Conservation (phyloP, 2,888 invertebrate genomes). For the Agrochola litura region DNA sequence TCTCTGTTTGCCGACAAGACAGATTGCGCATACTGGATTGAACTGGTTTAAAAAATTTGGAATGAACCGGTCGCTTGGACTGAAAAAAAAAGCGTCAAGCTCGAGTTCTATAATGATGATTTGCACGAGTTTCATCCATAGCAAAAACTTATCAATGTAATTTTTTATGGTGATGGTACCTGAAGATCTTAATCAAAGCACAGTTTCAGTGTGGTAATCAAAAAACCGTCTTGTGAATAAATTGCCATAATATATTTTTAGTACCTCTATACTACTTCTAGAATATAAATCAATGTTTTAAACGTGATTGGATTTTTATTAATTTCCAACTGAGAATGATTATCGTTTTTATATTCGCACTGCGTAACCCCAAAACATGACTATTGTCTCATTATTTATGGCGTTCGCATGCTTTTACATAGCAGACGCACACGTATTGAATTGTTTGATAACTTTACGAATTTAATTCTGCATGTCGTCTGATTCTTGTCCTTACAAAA, state of each 20-base stretch:
- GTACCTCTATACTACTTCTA: background rate
- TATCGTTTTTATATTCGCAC: slow-evolving; percentile 44
- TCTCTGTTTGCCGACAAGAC: slow-evolving; percentile 55
- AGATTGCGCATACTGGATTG: slow-evolving; percentile 65
- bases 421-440: background rate
- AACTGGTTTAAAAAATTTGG: slow-evolving; percentile 64
- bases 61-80: slow-evolving; percentile 55
- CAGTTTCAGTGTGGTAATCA: background rate
- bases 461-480: slow-evolving; percentile 18
- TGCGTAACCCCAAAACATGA: slow-evolving; percentile 47
- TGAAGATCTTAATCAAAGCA: slow-evolving; percentile 2
- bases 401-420: slow-evolving; percentile 36
- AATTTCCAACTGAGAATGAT: slow-evolving; percentile 3
- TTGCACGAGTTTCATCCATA: slow-evolving; percentile 3
- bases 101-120: slow-evolving; percentile 13
- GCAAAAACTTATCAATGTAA: background rate
- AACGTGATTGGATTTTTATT: slow-evolving; percentile 46
- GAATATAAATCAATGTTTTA: slow-evolving; percentile 36
- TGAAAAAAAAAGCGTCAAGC: slow-evolving; percentile 43
- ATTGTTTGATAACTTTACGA: slow-evolving; percentile 27
- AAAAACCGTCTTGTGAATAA: background rate
- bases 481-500: slow-evolving; percentile 10
- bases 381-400: slow-evolving; percentile 54
- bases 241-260: slow-evolving; percentile 18
- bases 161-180: background rate